Evolutionary conservation across 2,888 invertebrate genomes (phyloP), one percentile per base, ranked within the genome.

Genomic region (Pedicia rivosa): DNA sequence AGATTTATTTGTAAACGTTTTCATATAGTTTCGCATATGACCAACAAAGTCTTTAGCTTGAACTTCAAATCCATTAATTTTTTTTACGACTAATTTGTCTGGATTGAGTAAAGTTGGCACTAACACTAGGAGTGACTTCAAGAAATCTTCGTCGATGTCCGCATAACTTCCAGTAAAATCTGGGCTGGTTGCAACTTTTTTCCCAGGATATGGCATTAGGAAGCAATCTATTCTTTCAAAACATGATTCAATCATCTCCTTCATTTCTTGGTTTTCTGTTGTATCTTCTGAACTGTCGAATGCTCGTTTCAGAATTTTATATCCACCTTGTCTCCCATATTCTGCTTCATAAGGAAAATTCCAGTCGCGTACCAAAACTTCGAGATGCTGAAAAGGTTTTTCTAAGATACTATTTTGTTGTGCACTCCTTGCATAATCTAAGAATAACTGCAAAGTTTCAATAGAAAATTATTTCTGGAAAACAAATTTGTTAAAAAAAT

Each of bases 191-290:
- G 40, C 37, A 13, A 40, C 40, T 12, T 7, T 8, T 13, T 9
- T 14, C 7, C 40, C 40, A 5, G 40, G 40, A 35, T 40, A 28
- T 26, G 40, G 40, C 37, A 37, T 40, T 12, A 35, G 17, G 12
- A 35, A 35, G 7, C 35, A 26, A 35, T 35, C 35, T n/a, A 35
- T 35, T 20, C 15, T 6, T 17, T 35, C 35, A 12, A 35, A 35
- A 25, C 25, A 35, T 2, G 26, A 19, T 17, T 12, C 17, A 25
- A 35, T 35, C 7, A 35, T n/a, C 13, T 35, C 35, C 8, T 26
- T 14, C 17, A 26, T 14, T 25, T 35, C 25, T 6, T 15, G n/a
- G 8, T 26, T 26, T 3, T 7, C 12, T 2, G 15, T 17, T 12
- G 24, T 10, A n/a, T n/a, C n/a, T n/a, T 16, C 12, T 13, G 15